Conservation (phyloP, 1,140 invertebrate species). For the Micrasema longulum region DNA sequence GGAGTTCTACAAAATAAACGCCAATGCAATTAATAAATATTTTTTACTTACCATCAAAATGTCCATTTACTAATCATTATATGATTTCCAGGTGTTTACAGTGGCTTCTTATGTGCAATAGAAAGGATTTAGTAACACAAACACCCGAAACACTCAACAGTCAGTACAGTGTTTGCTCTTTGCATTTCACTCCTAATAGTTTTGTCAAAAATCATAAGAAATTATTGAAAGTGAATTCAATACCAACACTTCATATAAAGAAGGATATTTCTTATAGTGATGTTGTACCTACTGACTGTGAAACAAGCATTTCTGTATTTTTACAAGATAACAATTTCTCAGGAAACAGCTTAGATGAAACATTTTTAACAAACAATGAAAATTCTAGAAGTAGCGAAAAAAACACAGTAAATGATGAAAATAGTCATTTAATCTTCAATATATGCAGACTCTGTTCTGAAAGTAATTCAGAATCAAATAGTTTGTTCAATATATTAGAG, state of each 20-base stretch:
- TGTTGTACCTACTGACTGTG: conserved; percentile 14
- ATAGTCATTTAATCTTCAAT: neutral
- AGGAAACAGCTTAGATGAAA: conserved; percentile 11
- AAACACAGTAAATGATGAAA: conserved; percentile 4
- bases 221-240: conserved; percentile 18
- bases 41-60: too few relatives aligned
- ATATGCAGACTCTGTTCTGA: conserved; percentile 38
- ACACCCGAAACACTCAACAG: conserved; percentile 26
- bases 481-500: conserved; percentile 32
- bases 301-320: conserved; percentile 18
- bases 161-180: conserved; percentile 31
- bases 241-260: conserved; percentile 25
- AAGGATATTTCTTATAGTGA: conserved; percentile 10
- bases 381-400: neutral
- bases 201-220: conserved; percentile 44
- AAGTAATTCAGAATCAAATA: conserved; percentile 17
- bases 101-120: conserved; percentile 43
- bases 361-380: conserved; percentile 18
- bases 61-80: neutral
- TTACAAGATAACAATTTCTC: conserved; percentile 26
- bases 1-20: too few relatives aligned
- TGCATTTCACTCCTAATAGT: conserved; percentile 33
- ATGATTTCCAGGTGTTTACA: conserved; percentile 33
- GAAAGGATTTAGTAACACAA: conserved; percentile 32
- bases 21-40: too few relatives aligned